Evolutionary conservation across 64 coral and sea anemone genomes (phyloP).

Genomic region (Montipora capricornis): DNA sequence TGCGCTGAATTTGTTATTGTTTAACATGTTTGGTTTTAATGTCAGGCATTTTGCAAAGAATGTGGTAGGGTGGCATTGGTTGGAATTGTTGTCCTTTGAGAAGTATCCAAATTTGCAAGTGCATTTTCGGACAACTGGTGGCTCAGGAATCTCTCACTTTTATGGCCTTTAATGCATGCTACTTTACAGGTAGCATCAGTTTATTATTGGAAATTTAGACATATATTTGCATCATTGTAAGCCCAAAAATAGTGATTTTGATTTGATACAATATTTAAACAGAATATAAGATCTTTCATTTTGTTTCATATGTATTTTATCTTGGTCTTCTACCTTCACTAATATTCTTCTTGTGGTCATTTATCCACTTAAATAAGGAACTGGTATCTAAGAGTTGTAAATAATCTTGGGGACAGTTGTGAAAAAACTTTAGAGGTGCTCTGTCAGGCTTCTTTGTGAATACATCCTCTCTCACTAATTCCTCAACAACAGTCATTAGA

Average conservation of each 20-base stretch:
- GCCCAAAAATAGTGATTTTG: neutral
- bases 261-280: neutral
- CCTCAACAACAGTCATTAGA: neutral
- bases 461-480: neutral
- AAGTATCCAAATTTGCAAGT: neutral
- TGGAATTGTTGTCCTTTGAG: neutral
- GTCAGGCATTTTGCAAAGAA: neutral
- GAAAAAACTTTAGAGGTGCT: constrained; percentile 4
- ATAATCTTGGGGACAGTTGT: neutral
- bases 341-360: neutral
- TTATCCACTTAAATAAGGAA: neutral
- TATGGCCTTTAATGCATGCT: neutral
- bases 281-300: neutral
- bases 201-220: neutral
- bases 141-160: neutral
- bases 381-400: neutral
- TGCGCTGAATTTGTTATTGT: neutral
- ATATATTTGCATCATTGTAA: neutral
- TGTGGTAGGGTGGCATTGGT: neutral
- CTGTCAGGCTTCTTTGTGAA: constrained; percentile 11
- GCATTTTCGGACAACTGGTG: neutral
- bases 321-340: neutral
- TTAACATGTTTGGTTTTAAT: neutral
- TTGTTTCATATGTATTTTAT: neutral
- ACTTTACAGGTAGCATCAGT: neutral